Evolutionary conservation across 2,888 invertebrate genomes (phyloP).

Genomic region (Apodemia mormo): DNA sequence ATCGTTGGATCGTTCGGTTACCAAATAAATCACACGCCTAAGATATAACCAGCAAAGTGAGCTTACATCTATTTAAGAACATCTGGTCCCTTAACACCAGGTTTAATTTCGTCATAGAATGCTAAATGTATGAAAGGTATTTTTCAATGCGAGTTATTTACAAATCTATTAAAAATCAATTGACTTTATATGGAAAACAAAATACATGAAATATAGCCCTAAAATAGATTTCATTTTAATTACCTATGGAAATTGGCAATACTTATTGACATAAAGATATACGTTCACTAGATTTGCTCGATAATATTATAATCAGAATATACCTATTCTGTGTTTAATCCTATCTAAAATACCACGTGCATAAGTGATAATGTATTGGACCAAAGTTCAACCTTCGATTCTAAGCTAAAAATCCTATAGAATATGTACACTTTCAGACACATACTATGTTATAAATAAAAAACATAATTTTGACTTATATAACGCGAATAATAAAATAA

Average conservation of each 20-base stretch:
- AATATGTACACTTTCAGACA: constrained; percentile 34
- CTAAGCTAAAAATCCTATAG: constrained; percentile 48
- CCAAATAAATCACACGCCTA: neutral
- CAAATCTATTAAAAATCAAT: constrained; percentile 37
- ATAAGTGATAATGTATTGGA: constrained; percentile 73
- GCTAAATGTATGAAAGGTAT: constrained; percentile 19
- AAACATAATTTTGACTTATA: neutral
- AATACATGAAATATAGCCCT: neutral
- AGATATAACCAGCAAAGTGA: constrained; percentile 14
- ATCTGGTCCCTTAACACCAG: constrained; percentile 71
- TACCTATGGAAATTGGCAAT: constrained; percentile 21
- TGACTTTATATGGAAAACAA: constrained; percentile 31
- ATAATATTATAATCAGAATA: neutral
- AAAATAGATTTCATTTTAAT: neutral
- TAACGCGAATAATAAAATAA: too few species aligned
- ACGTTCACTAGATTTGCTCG: constrained; percentile 9
- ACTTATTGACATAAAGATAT: constrained; percentile 9
- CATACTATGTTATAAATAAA: neutral
- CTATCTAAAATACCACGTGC: constrained; percentile 70
- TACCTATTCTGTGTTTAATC: constrained; percentile 9
- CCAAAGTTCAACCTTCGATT: constrained; percentile 80
- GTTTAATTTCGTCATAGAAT: constrained; percentile 42
- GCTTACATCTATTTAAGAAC: constrained; percentile 49
- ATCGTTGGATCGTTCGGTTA: neutral
- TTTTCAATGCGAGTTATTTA: constrained; percentile 23